Base-by-base conservation (phyloP, 2,797 vertebrate species). In the Hozukius guyotensis region DNA sequence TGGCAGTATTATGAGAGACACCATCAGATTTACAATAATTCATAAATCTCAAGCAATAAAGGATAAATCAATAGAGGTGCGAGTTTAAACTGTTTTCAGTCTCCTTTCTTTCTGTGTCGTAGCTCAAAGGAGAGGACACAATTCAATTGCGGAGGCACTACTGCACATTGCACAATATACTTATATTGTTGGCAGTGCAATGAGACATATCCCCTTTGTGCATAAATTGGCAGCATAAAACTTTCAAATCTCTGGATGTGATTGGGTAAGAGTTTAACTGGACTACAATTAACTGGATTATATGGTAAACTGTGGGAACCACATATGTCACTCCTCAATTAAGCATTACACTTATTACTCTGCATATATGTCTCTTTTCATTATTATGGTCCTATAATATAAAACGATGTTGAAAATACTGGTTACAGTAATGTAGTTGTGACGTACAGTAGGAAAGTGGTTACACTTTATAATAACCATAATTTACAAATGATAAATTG, bases 1-100 rank as follows among this genome's bases (percentile, higher is more conserved):
- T 87, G 88, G 81, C 84, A 89, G 86, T 88, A 88, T 92, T 94
- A 93, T 93, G 92, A 94, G 92, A 92, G 90, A 93, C 88, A 93
- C 89, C 87, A 85, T 94, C 88, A 93, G 83, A 94, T 95, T 94
- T 92, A 91, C 89, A 92, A 92, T 95, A 94, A 94, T 94, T 94
- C 90, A 94, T 93, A 94, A 94, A 94, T 92, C 91, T 88, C 77
- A 55, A 84, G 92, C 93, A 94, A 93, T 91, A 92, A 94, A 92
- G 82, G 88, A 92, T 91, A 94, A 95, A 95, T 95, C 91, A 92
- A 90, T 92, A 87, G 83, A 79, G 75, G 80, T 87, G 88, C 80
- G 87, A 90, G 80, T 91, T 91, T 94, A 92, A 90, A 87, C 78
- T 81, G 81, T 86, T 94, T 89, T 83, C 84, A 80, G 78, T 82